Evolutionary conservation across 2,888 invertebrate species (phyloP), one percentile per base, ranked within the genome.

Genomic region (Drosophila peninsularis): DNA sequence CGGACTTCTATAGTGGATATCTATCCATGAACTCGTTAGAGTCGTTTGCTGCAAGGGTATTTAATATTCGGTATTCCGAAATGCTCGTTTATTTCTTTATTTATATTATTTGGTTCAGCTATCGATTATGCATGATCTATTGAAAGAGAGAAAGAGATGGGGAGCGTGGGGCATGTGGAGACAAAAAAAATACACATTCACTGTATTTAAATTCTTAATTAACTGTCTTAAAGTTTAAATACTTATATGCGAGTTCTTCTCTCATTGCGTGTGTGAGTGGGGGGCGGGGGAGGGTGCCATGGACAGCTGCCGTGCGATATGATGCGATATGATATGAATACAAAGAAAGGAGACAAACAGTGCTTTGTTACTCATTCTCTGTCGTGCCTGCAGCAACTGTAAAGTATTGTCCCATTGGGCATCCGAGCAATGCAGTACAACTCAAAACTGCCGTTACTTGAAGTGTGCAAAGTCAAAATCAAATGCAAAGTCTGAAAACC

Each of bases 211-310:
- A 62, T 69, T 52, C 78, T 78, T 78, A 78, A 66, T 68, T 69
- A 67, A 60, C 58, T 71, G 55, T 62, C 85, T 83, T 88, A 82
- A 63, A 57, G 61, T 55, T 84, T 83, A 78, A 78, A 76, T 78
- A 76, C 78, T 78, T 78, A 76, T 54, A 54, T 65, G 53, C 75
- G 75, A 75, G 78, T 73, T 78, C 78, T 52, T 37, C 30, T 56
- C 44, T 65, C 21, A 34, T 60, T 42, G 47, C 36, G 56, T 14
- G 37, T 11, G 27, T 17, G 13, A 27, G 42, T 17, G 37, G 5
- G 14, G 53, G 41, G 37, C 3, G 17, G 34, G 50, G 13, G 30
- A 2, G 27, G 13, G 10, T 37, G 42, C 27, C 21, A n/a, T 21
- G 27, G 14, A 7, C 41, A 44, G 61, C 36, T 54, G 70, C 56